Base-by-base conservation (phyloP, 2,113 vertebrate genomes). In the Centropus bengalensis region DNA sequence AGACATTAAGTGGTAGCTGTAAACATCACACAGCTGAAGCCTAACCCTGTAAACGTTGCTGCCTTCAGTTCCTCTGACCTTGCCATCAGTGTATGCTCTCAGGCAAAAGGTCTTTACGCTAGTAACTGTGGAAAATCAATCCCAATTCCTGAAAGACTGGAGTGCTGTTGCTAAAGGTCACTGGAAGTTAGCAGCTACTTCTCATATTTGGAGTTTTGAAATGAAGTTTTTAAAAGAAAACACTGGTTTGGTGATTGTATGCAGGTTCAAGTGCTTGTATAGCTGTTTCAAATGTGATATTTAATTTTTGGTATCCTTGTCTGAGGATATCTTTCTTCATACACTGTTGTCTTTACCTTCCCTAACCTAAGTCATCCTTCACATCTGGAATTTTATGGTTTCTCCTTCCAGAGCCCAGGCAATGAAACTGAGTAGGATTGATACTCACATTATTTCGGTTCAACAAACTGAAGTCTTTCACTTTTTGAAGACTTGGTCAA, bases 91-190 rank as follows among this genome's bases (percentile, higher is more conserved):
- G n/a, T 93, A 64, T 6, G 42, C 45, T 96, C 38, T 44, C 47
- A 85, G 89, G 79, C 85, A 91, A 95, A 82, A 96, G 71, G 58
- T 78, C 91, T 96, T 91, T 84, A 93, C 71, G 71, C 30, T 58
- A 40, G 52, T 69, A 93, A 63, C 86, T 83, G 71, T 60, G 90
- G 82, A 97, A 97, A 97, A 97, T 97, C 93, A 93, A 82, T 97
- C 95, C 95, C 28, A 71, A 8, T 92, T 96, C 89, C 88, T 86
- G 88, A 86, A 91, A 92, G 97, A 91, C 68, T 74, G 64, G 87
- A 86, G 26, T 6, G 22, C 63, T 89, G 73, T 58, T 5, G 7
- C 59, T 95, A 95, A 94, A 96, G 86, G 93, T 94, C 93, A 93
- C 52, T 79, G 30, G 86, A 80, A 95, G 79, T 69, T 83, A 78